These are phyloP conservation scores for Struthidea cinerea DNA, from an alignment of 2,113 vertebrate genomes.

Conservation along the genomic window DNA sequence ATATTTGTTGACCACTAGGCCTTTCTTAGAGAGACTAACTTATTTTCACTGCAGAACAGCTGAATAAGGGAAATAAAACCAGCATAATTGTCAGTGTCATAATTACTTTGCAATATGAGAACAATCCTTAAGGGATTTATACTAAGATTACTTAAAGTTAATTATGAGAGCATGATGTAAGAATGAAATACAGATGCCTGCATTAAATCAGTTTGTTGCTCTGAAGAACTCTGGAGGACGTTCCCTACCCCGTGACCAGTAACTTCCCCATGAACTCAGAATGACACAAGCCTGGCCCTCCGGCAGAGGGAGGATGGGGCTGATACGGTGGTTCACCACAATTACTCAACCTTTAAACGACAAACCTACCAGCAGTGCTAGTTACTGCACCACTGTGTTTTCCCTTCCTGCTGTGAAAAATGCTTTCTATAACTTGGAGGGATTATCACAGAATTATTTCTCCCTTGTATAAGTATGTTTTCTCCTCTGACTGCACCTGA, in stretches of 20 bases:
- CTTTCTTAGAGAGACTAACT: not conserved
- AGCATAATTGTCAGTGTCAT: not conserved
- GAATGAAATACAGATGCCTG: not conserved
- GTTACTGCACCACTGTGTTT: not conserved
- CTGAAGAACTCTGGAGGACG: not conserved
- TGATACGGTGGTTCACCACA: not conserved
- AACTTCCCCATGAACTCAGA: not conserved
- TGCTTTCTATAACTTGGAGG: not conserved
- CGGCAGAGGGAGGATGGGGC: not conserved
- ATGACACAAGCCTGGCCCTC: not conserved
- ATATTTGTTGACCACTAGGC: not conserved
- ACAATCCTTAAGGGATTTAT: not conserved
- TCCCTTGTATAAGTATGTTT: not conserved
- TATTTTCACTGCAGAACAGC: not conserved
- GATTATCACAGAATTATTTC: not conserved
- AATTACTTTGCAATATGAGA: not conserved
- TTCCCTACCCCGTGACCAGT: accelerated
- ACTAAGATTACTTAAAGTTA: not conserved
- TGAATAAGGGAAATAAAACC: not conserved
- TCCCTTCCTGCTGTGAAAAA: not conserved
- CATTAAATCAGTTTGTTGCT: not conserved
- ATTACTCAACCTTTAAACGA: not conserved
- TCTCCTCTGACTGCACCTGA: not conserved
- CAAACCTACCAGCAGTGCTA: not conserved
- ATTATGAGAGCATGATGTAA: not conserved